These are phyloP conservation scores for Mobula hypostoma DNA, from an alignment of 2,113 vertebrate species.

Conservation along the genomic window DNA sequence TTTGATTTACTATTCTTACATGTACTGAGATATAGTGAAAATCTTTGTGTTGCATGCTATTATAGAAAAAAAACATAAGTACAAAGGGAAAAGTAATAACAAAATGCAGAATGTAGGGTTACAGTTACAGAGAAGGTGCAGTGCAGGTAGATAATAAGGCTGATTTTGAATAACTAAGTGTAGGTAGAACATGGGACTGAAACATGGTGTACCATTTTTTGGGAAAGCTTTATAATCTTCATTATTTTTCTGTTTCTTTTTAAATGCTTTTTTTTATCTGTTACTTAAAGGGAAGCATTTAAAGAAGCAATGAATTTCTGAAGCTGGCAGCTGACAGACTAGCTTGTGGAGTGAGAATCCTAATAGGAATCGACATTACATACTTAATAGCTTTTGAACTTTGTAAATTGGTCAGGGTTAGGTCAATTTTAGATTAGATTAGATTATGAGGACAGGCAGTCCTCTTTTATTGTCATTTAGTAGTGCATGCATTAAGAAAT, in stretches of 20 bases:
- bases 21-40: too few species aligned
- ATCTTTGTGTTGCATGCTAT: too few species aligned
- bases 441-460: too few species aligned
- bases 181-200: background rate
- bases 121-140: too few species aligned
- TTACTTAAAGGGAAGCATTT: background rate
- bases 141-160: background rate
- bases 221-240: background rate
- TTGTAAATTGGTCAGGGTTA: background rate
- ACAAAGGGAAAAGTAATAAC: too few species aligned
- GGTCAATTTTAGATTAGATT: background rate
- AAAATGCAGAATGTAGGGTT: too few species aligned
- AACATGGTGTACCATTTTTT: background rate
- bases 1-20: too few species aligned
- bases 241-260: background rate
- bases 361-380: background rate
- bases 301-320: background rate
- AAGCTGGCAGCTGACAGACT: background rate
- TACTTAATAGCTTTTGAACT: background rate
- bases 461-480: too few species aligned
- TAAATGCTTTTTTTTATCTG: background rate
- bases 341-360: background rate
- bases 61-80: too few species aligned
- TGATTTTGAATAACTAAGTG: background rate
- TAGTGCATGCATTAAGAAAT: too few species aligned